Percentiles rank a stretch among this genome's conserved stretches.
Conservation (phyloP, 1,140 invertebrate species). For the Lasioglossum baleicum region DNA sequence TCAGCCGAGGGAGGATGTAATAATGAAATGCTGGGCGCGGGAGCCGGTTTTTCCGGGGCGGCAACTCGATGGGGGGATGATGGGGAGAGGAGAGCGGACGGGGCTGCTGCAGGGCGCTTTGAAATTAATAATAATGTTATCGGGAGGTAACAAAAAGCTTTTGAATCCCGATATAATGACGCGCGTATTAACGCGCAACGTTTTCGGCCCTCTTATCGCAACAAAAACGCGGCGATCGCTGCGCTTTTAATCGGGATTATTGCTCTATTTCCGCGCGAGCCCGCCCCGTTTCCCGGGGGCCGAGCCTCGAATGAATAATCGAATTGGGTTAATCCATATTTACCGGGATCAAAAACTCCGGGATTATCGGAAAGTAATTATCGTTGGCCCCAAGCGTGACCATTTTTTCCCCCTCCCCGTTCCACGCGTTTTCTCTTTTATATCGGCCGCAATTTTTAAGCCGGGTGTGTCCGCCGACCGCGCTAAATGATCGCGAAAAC, state of each 20-base stretch:
- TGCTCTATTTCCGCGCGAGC: slow-evolving; percentile 46
- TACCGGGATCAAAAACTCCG: slow-evolving; percentile 50
- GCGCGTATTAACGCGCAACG: slow-evolving; percentile 47
- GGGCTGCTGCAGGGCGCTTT: neutral
- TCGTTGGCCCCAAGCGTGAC: neutral
- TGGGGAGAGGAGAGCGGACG: accelerated
- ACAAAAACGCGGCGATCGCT: slow-evolving; percentile 46
- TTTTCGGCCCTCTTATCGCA: slow-evolving; percentile 50
- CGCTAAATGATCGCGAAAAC: no score
- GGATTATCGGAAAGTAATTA: slow-evolving; percentile 55
- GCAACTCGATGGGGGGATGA: neutral
- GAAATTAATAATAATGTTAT: slow-evolving; percentile 57
- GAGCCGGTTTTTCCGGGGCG: slow-evolving; percentile 34
- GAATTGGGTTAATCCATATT: slow-evolving; percentile 55
- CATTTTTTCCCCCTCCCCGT: neutral
- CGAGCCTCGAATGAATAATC: slow-evolving; percentile 36
- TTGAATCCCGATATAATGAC: slow-evolving; percentile 50
- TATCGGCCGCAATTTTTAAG: slow-evolving; percentile 1
- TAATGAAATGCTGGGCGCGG: slow-evolving; percentile 26
- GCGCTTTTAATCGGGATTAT: slow-evolving; percentile 53
- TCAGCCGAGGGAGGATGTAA: slow-evolving; percentile 11
- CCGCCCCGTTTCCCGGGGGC: neutral
- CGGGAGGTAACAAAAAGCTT: slow-evolving; percentile 50
- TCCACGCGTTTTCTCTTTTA: neutral
- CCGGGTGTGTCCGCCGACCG: neutral